phyloP scores from a whole-genome alignment of 2,888 invertebrate species.

The Tipula lateralis region DNA sequence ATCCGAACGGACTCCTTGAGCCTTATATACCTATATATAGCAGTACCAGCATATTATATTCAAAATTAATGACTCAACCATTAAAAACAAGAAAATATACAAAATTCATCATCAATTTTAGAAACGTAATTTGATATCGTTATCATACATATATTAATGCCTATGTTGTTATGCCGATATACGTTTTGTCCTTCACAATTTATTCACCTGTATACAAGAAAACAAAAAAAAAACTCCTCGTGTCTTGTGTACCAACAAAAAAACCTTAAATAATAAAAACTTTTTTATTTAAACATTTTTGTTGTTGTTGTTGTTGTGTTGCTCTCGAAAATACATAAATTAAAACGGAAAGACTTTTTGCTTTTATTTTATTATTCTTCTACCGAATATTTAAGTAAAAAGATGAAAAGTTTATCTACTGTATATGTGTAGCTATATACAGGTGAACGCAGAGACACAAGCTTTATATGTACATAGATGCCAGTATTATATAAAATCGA shows the following conservation, averaged over 20 bases:
- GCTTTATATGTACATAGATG: neutral
- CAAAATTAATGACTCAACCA: neutral
- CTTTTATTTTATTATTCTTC: neutral
- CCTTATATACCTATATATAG: neutral
- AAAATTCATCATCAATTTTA: neutral
- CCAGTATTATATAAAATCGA: neutral
- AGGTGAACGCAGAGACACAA: neutral
- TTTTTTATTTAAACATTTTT: neutral
- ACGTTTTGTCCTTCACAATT: neutral
- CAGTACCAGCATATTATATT: neutral
- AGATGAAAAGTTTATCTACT: slow-evolving; percentile 1
- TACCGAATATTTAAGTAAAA: neutral
- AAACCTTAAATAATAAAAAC: neutral
- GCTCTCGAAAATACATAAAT: neutral
- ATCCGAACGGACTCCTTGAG: neutral
- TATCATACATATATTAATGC: neutral
- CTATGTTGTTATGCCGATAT: neutral
- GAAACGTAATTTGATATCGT: neutral
- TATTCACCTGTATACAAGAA: neutral
- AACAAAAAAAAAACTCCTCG: neutral
- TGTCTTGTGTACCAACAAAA: neutral
- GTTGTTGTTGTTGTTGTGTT: no score
- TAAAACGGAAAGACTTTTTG: neutral
- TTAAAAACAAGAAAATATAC: neutral
- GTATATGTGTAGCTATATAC: neutral